Percentiles rank a stretch among this genome's conserved stretches.
These are phyloP conservation scores for Pantherophis guttatus DNA, from an alignment of 2,113 vertebrate species.

Conservation along the genomic window DNA sequence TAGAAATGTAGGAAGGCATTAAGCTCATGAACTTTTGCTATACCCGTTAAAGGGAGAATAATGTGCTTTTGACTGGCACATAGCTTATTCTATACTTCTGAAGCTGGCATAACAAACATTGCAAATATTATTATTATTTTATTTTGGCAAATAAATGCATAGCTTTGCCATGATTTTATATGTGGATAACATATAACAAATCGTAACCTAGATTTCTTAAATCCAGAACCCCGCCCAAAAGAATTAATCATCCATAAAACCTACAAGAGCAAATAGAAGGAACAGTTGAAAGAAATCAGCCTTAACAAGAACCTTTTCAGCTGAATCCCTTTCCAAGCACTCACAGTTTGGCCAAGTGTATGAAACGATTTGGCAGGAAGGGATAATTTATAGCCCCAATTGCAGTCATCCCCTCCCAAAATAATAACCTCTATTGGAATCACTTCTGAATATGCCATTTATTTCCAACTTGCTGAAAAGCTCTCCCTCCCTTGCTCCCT, in stretches of 20 bases:
- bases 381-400: not conserved
- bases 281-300: not conserved
- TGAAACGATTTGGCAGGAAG: not conserved
- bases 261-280: not conserved
- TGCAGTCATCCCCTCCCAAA: not conserved
- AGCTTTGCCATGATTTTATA: not conserved
- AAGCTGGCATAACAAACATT: conserved; percentile 25
- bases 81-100: conserved; percentile 19
- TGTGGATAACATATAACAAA: not conserved
- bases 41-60: conserved; percentile 39
- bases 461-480: not conserved
- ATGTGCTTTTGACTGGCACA: conserved; percentile 50
- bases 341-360: not conserved
- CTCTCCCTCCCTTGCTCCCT: accelerated
- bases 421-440: not conserved
- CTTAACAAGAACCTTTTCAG: not conserved
- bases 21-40: conserved; percentile 46
- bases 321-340: not conserved
- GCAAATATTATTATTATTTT: conserved; percentile 2
- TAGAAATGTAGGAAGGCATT: conserved; percentile 46
- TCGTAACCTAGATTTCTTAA: not conserved
- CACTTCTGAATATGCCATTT: not conserved
- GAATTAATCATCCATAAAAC: not conserved
- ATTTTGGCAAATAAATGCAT: conserved; percentile 3
- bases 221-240: not conserved